Conservation (phyloP, 2,797 vertebrate species). For the Pseudochaenichthys georgianus region DNA sequence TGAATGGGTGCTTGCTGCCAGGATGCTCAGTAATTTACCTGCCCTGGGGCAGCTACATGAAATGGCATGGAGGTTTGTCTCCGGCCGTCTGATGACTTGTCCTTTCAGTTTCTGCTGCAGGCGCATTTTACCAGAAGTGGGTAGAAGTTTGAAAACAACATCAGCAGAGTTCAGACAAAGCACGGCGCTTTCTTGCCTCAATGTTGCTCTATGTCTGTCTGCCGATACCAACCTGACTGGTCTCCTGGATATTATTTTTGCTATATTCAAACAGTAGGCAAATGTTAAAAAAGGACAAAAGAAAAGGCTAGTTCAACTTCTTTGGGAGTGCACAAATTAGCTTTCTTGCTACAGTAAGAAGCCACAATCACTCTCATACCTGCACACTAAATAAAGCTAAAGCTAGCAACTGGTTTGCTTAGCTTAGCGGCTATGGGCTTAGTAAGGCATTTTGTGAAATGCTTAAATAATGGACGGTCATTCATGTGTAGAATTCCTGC, state of each 20-base stretch:
- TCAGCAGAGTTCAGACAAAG: constrained; percentile 65
- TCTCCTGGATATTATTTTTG: constrained; percentile 2
- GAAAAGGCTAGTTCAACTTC: background rate
- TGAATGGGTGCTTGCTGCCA: constrained; percentile 52
- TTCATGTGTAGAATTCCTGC: too few species aligned
- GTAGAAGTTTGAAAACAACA: constrained; percentile 45
- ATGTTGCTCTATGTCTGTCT: constrained; percentile 48
- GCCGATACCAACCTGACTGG: background rate
- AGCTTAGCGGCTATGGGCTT: background rate
- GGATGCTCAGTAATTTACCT: constrained; percentile 48
- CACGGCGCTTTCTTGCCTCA: constrained; percentile 45
- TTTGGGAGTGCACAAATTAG: too few species aligned
- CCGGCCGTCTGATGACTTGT: constrained; percentile 27
- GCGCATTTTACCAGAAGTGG: constrained; percentile 2
- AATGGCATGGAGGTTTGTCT: constrained; percentile 53
- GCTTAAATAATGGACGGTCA: too few species aligned
- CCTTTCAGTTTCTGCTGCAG: constrained; percentile 38
- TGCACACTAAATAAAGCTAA: too few species aligned
- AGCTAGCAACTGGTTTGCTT: background rate
- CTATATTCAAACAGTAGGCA: background rate
- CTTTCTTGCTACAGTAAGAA: background rate
- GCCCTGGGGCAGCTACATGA: constrained; percentile 64
- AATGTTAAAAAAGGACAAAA: background rate
- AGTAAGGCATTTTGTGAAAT: too few species aligned
- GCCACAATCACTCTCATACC: too few species aligned